Conservation (phyloP, 2,797 vertebrate species). For the Spondyliosoma cantharus region DNA sequence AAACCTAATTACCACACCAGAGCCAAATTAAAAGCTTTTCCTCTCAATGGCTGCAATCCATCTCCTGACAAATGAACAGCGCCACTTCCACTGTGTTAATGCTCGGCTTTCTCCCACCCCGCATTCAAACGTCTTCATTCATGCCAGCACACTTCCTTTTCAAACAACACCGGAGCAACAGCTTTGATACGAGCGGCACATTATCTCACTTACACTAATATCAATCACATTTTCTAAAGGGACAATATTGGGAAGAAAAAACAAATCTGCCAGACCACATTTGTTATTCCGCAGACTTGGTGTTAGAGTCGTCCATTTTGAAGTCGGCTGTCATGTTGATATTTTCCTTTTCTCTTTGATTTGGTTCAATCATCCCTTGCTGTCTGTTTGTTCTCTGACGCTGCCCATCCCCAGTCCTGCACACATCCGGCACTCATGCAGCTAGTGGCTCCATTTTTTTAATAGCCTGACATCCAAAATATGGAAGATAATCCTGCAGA, state of each 20-base stretch:
- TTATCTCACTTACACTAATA: conserved; percentile 57
- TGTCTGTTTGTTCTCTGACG: conserved; percentile 35
- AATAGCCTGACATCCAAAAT: conserved; percentile 76
- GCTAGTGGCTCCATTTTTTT: conserved; percentile 61
- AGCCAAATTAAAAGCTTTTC: conserved; percentile 85
- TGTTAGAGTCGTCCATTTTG: conserved; percentile 8
- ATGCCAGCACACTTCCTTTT: conserved; percentile 57
- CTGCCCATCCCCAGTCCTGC: conserved; percentile 63
- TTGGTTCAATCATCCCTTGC: conserved; percentile 29
- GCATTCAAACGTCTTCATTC: conserved; percentile 71
- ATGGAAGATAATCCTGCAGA: conserved; percentile 51
- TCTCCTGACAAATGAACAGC: conserved; percentile 82
- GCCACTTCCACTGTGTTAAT: conserved; percentile 67
- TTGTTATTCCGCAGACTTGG: conserved; percentile 38
- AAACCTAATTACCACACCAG: conserved; percentile 84
- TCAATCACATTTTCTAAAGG: conserved; percentile 50
- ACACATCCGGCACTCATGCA: conserved; percentile 73
- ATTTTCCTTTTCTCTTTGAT: conserved; percentile 21
- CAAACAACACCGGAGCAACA: conserved; percentile 50
- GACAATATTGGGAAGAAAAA: conserved; percentile 42
- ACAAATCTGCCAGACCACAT: conserved; percentile 37
- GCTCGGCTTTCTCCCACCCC: conserved; percentile 41
- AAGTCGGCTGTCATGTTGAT: conserved; percentile 23
- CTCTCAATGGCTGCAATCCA: conserved; percentile 82
- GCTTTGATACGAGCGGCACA: conserved; percentile 58